Evolutionary conservation across 2,113 vertebrate genomes (phyloP).

Genomic region (Oriolus oriolus): DNA sequence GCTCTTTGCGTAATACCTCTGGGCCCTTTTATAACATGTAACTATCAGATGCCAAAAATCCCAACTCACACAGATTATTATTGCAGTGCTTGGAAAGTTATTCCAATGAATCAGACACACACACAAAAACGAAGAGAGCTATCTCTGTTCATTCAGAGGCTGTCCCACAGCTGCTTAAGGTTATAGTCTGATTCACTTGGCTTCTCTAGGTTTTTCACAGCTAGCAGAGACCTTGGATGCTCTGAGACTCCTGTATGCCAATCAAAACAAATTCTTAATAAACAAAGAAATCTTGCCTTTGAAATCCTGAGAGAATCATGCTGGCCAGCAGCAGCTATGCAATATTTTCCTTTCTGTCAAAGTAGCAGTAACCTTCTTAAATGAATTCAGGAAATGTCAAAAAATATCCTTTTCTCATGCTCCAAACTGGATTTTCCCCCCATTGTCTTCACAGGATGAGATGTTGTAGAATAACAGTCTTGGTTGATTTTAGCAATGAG

Average conservation of each 20-base stretch:
- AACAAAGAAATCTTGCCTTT: conserved; percentile 46
- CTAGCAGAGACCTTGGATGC: conserved; percentile 22
- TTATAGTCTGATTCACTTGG: conserved; percentile 46
- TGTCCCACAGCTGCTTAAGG: conserved; percentile 19
- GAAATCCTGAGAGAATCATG: conserved; percentile 29
- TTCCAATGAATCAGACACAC: conserved; percentile 5
- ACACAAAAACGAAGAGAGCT: not conserved
- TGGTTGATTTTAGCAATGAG: not conserved
- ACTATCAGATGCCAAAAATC: conserved; percentile 40
- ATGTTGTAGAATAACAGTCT: not conserved
- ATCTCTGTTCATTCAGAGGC: not conserved
- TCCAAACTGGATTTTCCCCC: not conserved
- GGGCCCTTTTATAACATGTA: conserved; percentile 19
- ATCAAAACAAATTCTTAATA: conserved; percentile 56
- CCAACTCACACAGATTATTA: conserved; percentile 48
- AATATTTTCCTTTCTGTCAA: conserved; percentile 23
- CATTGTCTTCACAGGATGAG: not conserved
- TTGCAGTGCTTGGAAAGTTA: conserved; percentile 38
- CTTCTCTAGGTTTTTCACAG: conserved; percentile 40
- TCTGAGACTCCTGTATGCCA: conserved; percentile 23
- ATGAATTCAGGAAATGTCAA: not conserved
- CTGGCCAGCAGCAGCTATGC: not conserved
- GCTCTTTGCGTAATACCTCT: not conserved
- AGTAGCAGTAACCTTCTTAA: not conserved
- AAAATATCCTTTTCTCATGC: not conserved